Percentiles rank a stretch among this genome's conserved stretches.
Conservation (phyloP, 2,797 vertebrate species). For the Lemur catta region DNA sequence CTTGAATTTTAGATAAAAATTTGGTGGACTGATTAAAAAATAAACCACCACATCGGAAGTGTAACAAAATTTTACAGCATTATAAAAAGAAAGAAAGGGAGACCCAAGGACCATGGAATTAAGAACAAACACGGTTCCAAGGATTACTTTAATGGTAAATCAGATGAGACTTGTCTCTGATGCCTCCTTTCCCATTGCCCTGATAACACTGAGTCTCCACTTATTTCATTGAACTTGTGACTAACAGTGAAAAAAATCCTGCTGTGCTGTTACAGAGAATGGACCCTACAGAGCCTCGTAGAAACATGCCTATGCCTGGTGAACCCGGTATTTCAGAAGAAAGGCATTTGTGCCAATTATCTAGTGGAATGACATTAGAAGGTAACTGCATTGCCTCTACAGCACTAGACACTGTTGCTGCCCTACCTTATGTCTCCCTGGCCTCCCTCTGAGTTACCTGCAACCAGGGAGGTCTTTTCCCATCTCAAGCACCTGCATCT, state of each 20-base stretch:
- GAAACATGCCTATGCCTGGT: conserved; percentile 91
- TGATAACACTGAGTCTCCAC: background rate
- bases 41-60: background rate
- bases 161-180: background rate
- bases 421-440: background rate
- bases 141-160: background rate
- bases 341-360: conserved; percentile 91
- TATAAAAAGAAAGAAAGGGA: background rate
- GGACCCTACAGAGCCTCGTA: conserved; percentile 91
- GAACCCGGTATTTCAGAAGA: conserved; percentile 90
- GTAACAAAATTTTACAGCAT: background rate
- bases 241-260: background rate
- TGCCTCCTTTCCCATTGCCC: background rate
- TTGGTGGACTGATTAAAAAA: background rate
- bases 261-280: conserved; percentile 82
- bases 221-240: background rate
- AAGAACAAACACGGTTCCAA: background rate
- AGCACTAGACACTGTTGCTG: background rate
- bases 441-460: background rate
- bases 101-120: background rate
- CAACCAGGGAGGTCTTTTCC: background rate
- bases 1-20: background rate
- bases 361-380: conserved; percentile 91
- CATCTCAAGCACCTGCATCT: background rate
- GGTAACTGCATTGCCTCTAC: conserved; percentile 81